Base-by-base conservation (phyloP, 2,113 vertebrate species). In the Amblyornis subalaris region DNA sequence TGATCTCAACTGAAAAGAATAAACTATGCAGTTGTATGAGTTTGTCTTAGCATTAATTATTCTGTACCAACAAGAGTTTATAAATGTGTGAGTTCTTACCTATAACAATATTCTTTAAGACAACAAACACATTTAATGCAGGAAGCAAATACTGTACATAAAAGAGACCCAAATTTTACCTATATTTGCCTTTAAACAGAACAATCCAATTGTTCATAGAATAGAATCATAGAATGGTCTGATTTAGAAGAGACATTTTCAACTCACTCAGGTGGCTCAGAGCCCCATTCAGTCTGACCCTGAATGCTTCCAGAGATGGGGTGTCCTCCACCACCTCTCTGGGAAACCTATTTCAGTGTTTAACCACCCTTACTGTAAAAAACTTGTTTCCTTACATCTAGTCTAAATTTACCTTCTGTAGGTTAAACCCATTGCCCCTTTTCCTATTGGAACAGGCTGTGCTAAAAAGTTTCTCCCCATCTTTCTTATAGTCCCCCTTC, bases 361-460 rank as follows among this genome's bases (percentile, higher is more conserved):
- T 55, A 55, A 28, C 29, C 7, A 48, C 12, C 3, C 9, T 25
- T 62, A 28, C 23, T 26, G 29, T 42, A 47, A 61, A 54, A 60
- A 42, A 12, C 4, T 2, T 54, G 69, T 13, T 40, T 69, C 47
- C 14, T 54, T 69, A 26, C 28, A 42, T 42, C 31, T 61, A 42
- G 17, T 31, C 17, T 36, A 35, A 48, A 48, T 33, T 82, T 42
- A 20, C 18, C 5, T 18, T 48, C 14, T 62, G 36, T 48, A 47
- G 5, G 8, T 61, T 54, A 69, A 35, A 54, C 47, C 11, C 14
- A 35, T 54, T 33, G 33, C 11, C 8, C 9, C 2, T 54, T 19
- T 2, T 48, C 48, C 62, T 55, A 2, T 35, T 48, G 12, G 14
- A 62, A 28, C 2, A 7, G 21, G 9, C 11, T 0, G 0, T 47